phyloP scores from a whole-genome alignment of 2,113 vertebrate species.

The Lycaon pictus region DNA sequence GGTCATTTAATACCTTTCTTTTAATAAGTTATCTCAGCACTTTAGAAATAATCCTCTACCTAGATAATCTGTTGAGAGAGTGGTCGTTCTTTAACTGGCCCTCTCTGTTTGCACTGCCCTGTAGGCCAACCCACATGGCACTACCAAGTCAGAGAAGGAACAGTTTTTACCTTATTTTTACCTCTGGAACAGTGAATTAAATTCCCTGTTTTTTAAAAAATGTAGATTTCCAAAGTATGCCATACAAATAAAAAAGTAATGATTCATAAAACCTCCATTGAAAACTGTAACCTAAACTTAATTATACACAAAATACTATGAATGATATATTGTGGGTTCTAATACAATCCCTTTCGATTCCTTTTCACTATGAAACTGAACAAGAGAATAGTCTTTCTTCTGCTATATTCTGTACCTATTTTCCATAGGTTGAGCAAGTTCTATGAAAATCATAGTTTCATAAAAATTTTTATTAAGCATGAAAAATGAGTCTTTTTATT shows the following conservation, averaged over 20 bases:
- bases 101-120: background rate
- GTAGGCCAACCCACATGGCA: background rate
- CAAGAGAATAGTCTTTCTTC: background rate
- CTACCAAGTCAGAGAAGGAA: background rate
- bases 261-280: background rate
- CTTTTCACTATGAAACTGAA: background rate
- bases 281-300: conserved; percentile 1
- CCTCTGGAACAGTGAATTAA: background rate
- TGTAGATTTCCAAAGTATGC: background rate
- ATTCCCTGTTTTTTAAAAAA: background rate
- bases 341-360: background rate
- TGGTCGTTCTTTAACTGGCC: background rate
- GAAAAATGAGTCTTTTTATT: conserved; percentile 76
- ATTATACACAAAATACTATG: background rate
- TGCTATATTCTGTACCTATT: background rate
- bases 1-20: background rate
- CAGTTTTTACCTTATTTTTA: background rate
- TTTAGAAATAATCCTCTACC: background rate
- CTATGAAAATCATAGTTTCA: conserved; percentile 77
- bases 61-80: background rate
- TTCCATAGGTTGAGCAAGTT: background rate
- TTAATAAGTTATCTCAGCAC: conserved; percentile 5
- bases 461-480: conserved; percentile 83
- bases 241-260: background rate
- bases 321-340: background rate